Percentiles rank a stretch among this genome's conserved stretches.
Conservation (phyloP, 2,113 vertebrate species). For the Microcebus lehilahytsara region DNA sequence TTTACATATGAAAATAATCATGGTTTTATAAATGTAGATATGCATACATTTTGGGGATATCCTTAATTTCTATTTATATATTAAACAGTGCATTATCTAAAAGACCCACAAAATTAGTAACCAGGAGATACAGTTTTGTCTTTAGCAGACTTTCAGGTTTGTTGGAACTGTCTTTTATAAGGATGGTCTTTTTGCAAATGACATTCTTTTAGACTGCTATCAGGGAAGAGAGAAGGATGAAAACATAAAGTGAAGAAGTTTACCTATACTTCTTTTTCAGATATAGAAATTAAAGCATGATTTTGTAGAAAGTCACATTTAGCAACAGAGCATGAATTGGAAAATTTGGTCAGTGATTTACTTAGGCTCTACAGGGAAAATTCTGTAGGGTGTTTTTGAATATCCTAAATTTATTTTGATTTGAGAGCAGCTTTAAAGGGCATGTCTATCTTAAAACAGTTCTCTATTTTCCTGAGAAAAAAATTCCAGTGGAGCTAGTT, state of each 20-base stretch:
- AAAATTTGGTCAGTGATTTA: slow-evolving; percentile 73
- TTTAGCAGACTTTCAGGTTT: slow-evolving; percentile 26
- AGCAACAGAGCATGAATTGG: slow-evolving; percentile 56
- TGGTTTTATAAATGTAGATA: slow-evolving; percentile 43
- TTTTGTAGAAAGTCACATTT: slow-evolving; percentile 60
- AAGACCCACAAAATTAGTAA: slow-evolving; percentile 11
- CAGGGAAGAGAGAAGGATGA: background rate
- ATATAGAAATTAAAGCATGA: slow-evolving; percentile 54
- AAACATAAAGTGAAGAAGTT: slow-evolving; percentile 35
- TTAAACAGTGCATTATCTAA: background rate
- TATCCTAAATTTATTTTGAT: slow-evolving; percentile 76
- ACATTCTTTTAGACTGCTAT: slow-evolving; percentile 36
- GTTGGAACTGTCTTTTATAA: slow-evolving; percentile 6
- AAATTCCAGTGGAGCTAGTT: slow-evolving; percentile 63
- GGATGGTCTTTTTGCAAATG: slow-evolving; percentile 36
- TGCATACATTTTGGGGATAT: background rate
- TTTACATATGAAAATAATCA: slow-evolving; percentile 19
- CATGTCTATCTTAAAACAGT: slow-evolving; percentile 71
- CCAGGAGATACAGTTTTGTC: background rate
- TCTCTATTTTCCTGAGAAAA: slow-evolving; percentile 70
- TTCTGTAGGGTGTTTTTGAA: slow-evolving; percentile 69
- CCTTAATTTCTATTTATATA: background rate
- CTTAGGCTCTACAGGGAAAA: slow-evolving; percentile 65
- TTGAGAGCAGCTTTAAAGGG: slow-evolving; percentile 69
- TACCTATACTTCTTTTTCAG: slow-evolving; percentile 8